Conservation (phyloP, 1,140 invertebrate genomes). For the Arctopsyche grandis region DNA sequence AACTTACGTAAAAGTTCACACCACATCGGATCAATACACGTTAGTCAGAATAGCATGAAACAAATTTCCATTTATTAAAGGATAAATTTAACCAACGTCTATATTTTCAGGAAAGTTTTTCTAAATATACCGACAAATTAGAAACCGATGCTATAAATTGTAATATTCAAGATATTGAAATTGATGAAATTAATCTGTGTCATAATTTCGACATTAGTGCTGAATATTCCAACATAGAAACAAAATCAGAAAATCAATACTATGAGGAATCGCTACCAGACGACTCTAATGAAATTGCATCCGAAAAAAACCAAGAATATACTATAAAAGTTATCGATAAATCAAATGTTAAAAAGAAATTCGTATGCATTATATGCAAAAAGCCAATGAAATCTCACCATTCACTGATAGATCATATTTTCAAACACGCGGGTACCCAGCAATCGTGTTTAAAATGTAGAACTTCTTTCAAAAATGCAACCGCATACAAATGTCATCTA, state of each 20-base stretch:
- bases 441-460: constrained; percentile 45
- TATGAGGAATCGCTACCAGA: neutral
- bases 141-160: no score
- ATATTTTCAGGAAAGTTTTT: no score
- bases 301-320: neutral
- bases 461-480: constrained; percentile 47
- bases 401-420: constrained; percentile 45
- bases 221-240: no score
- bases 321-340: neutral
- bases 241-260: neutral
- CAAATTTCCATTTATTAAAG: neutral
- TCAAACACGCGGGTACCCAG: constrained; percentile 41
- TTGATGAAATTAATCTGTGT: no score
- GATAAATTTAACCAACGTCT: neutral
- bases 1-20: neutral
- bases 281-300: neutral
- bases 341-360: neutral
- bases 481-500: constrained; percentile 42
- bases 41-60: neutral
- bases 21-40: neutral
- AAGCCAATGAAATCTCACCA: constrained; percentile 15
- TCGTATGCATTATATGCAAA: constrained; percentile 37
- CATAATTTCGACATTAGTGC: no score
- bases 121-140: no score
- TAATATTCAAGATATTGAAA: no score